Evolutionary conservation across 1,140 invertebrate species (phyloP).

Genomic region (Drosophila malerkotliana): DNA sequence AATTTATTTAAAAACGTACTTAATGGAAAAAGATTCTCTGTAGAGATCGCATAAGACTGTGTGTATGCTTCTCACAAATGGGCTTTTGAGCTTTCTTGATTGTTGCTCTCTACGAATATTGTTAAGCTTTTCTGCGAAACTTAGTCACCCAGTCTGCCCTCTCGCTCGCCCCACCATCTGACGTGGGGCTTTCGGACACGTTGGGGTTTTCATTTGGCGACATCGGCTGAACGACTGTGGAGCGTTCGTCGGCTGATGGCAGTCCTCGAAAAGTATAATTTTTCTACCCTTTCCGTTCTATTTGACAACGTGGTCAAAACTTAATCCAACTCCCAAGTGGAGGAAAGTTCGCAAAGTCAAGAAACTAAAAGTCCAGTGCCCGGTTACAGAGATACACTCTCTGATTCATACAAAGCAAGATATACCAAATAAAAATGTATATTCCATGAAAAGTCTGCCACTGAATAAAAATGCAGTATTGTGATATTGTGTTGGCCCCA

Average conservation of each 20-base stretch:
- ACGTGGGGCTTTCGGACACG: conserved; percentile 15
- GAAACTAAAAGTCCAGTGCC: conserved; percentile 41
- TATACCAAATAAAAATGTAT: conserved; percentile 3
- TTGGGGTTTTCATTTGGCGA: conserved; percentile 47
- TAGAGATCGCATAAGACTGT: not conserved
- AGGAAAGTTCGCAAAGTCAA: not conserved
- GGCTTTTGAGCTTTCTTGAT: not conserved
- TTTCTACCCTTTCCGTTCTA: conserved; percentile 18
- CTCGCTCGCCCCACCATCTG: conserved; percentile 6
- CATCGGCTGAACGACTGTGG: conserved; percentile 39
- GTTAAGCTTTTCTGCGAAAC: conserved; percentile 8
- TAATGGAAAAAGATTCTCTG: not conserved
- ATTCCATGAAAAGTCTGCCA: conserved; percentile 4
- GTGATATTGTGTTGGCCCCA: conserved; percentile 29
- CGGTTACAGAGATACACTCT: conserved; percentile 43
- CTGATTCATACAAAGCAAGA: not conserved
- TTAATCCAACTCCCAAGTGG: not conserved
- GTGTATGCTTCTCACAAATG: not conserved
- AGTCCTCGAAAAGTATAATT: conserved; percentile 2
- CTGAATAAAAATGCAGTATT: conserved; percentile 15
- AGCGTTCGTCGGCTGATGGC: conserved; percentile 18
- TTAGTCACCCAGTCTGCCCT: conserved; percentile 5
- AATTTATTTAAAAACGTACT: too few species aligned
- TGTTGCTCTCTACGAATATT: not conserved
- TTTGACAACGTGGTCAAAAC: conserved; percentile 42